Percentiles rank a stretch among this genome's conserved stretches.
Evolutionary conservation across 2,797 vertebrate genomes (phyloP).

Genomic region (Characodon lateralis): DNA sequence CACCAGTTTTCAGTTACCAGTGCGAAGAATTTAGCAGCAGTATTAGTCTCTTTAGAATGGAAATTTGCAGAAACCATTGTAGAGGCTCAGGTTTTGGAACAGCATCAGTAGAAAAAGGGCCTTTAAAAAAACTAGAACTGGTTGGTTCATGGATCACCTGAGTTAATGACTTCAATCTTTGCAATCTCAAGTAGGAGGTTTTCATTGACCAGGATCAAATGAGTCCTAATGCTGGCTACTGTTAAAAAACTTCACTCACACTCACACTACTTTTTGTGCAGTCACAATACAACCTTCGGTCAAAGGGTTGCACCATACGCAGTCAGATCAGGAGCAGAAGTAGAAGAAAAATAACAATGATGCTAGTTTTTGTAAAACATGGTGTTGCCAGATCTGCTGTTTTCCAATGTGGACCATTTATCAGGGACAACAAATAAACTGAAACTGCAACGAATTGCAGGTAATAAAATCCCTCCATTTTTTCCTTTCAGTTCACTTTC

Average conservation of each 20-base stretch:
- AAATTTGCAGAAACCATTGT: background rate
- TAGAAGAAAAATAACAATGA: background rate
- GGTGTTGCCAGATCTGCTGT: background rate
- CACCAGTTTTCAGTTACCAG: too few species aligned
- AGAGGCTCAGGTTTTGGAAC: background rate
- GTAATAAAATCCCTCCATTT: background rate
- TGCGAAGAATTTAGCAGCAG: too few species aligned
- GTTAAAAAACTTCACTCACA: background rate
- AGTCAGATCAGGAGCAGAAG: too few species aligned
- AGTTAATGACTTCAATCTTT: background rate
- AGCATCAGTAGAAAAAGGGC: background rate
- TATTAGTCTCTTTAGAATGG: too few species aligned
- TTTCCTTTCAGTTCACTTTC: background rate
- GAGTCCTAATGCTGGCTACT: background rate
- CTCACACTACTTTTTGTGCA: background rate
- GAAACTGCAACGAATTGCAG: too few species aligned
- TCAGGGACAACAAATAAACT: too few species aligned
- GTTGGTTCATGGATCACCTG: background rate
- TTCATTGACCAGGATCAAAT: background rate
- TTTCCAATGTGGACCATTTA: background rate
- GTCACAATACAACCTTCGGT: background rate
- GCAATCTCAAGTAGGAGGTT: background rate
- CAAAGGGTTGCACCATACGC: too few species aligned
- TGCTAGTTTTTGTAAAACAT: background rate
- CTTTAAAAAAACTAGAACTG: background rate